These are phyloP conservation scores for Myodes glareolus DNA, from an alignment of 2,113 vertebrate genomes.

Conservation along the genomic window DNA sequence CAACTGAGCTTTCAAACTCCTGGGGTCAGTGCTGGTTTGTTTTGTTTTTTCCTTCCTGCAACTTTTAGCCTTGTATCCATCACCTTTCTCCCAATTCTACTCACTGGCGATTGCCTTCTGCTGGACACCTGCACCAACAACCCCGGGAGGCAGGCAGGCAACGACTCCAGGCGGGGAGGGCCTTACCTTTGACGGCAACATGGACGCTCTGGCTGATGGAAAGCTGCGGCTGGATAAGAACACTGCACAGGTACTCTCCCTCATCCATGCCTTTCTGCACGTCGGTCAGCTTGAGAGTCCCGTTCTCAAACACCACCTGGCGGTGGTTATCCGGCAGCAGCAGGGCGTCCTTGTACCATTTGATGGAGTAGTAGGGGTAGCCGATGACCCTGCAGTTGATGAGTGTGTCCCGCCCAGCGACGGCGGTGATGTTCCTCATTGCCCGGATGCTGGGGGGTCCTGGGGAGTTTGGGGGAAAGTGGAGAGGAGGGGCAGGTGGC, in stretches of 20 bases:
- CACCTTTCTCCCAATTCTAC: neutral
- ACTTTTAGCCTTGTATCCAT: neutral
- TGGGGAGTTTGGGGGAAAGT: conserved; percentile 81
- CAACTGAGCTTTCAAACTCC: neutral
- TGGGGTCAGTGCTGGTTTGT: neutral
- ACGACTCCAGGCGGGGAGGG: accelerated
- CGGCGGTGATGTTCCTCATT: conserved; percentile 98
- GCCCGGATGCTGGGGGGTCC: conserved; percentile 97
- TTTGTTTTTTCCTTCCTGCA: neutral
- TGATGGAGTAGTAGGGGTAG: conserved; percentile 99
- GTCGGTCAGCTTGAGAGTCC: conserved; percentile 97
- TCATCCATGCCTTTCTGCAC: conserved; percentile 99
- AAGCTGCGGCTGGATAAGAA: conserved; percentile 97
- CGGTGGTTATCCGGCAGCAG: conserved; percentile 98
- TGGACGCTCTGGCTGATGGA: conserved; percentile 98
- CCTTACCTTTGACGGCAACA: conserved; percentile 96
- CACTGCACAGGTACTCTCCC: conserved; percentile 97
- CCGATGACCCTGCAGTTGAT: conserved; percentile 99
- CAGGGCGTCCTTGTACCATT: conserved; percentile 98
- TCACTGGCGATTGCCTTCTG: neutral
- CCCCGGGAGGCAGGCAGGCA: neutral
- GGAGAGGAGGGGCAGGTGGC: conserved; percentile 79
- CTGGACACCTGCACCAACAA: neutral
- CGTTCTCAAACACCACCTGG: conserved; percentile 98
- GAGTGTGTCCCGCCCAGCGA: conserved; percentile 97